phyloP scores from a whole-genome alignment of 2,888 invertebrate genomes.

The Apomyelois bistriatella region DNA sequence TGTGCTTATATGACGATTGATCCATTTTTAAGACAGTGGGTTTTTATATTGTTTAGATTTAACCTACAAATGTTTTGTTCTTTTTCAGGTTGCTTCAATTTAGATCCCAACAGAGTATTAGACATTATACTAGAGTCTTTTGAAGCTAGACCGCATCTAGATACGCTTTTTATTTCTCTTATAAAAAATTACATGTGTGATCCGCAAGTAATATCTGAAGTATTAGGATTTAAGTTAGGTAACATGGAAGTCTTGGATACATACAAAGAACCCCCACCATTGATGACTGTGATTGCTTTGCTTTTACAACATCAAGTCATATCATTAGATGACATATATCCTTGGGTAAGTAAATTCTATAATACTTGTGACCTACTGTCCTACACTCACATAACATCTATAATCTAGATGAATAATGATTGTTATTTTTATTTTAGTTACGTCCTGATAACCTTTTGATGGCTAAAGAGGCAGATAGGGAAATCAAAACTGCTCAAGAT shows the following conservation, averaged over 20 bases:
- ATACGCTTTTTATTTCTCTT: slow-evolving; percentile 91
- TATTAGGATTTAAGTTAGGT: slow-evolving; percentile 95
- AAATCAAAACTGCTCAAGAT: slow-evolving; percentile 90
- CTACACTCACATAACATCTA: too few relatives aligned
- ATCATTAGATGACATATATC: slow-evolving; percentile 91
- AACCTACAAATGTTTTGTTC: slow-evolving; percentile 10
- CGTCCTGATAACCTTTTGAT: slow-evolving; percentile 92
- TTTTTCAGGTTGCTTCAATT: slow-evolving; percentile 95
- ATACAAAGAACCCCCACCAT: slow-evolving; percentile 86
- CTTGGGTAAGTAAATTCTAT: slow-evolving; percentile 84
- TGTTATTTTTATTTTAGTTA: slow-evolving; percentile 78
- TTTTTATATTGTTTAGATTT: not conserved
- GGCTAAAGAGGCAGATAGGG: slow-evolving; percentile 89
- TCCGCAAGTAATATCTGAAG: slow-evolving; percentile 90
- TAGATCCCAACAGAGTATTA: slow-evolving; percentile 98
- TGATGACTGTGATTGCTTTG: slow-evolving; percentile 94
- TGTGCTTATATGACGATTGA: too few relatives aligned
- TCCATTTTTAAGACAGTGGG: too few relatives aligned
- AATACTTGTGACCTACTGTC: not conserved
- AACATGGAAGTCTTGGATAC: slow-evolving; percentile 81
- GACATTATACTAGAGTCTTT: slow-evolving; percentile 98
- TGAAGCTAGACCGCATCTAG: slow-evolving; percentile 90
- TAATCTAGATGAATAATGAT: too few relatives aligned
- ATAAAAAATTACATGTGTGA: slow-evolving; percentile 92
- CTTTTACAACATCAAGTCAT: slow-evolving; percentile 94